Evolutionary conservation across 2,888 invertebrate genomes (phyloP).

Genomic region (Parascotia fuliginaria): DNA sequence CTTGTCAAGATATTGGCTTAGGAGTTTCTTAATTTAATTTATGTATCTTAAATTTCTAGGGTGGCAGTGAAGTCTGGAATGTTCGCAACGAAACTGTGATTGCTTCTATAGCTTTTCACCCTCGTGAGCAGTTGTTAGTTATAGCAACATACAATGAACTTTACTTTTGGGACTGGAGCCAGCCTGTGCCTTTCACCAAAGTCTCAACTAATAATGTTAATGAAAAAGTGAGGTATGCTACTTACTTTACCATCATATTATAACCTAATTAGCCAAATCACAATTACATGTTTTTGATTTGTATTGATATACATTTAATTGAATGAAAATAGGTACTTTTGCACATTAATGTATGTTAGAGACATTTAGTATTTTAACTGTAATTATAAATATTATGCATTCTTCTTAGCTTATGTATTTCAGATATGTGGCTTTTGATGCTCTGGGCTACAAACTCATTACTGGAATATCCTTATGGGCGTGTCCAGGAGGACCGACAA

Average conservation of each 20-base stretch:
- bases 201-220: conserved; percentile 90
- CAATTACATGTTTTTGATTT: no score
- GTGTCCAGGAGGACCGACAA: conserved; percentile 47
- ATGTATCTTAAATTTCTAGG: conserved; percentile 82
- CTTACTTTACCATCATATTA: neutral
- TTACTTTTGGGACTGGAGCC: conserved; percentile 96
- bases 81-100: conserved; percentile 90
- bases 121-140: conserved; percentile 92
- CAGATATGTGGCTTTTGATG: conserved; percentile 94
- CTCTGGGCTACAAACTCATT: conserved; percentile 91
- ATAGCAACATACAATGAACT: conserved; percentile 94
- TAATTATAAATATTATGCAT: conserved; percentile 24
- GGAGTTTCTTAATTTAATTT: neutral
- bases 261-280: neutral
- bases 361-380: neutral
- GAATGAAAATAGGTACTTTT: neutral
- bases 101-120: conserved; percentile 95
- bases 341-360: neutral
- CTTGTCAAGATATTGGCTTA: neutral
- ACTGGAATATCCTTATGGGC: conserved; percentile 90
- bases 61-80: conserved; percentile 94
- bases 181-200: conserved; percentile 90
- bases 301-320: no score
- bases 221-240: conserved; percentile 91
- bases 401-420: conserved; percentile 49